Evolutionary conservation across 2,797 vertebrate genomes (phyloP), one percentile per base, ranked within the genome.

Genomic region (Xenops minutus): DNA sequence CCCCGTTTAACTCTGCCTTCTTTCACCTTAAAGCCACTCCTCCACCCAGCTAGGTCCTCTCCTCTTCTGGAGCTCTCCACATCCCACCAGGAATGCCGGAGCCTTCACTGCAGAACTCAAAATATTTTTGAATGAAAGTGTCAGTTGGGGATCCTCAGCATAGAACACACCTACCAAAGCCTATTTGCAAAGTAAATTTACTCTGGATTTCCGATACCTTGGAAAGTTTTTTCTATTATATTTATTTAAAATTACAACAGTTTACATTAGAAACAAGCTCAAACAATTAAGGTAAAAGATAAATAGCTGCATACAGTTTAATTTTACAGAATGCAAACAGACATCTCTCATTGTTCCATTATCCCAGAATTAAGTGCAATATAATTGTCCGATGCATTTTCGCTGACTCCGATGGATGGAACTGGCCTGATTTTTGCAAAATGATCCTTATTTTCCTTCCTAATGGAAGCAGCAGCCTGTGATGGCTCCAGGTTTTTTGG

Each of bases 181-280:
- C 98, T 98, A 98, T 98, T 98, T 98, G 98, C 97, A 98, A 99
- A 98, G 99, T 98, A 98, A 99, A 99, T 99, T 99, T 99, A 96
- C 98, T 98, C 98, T 98, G 98, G 97, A 98, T 98, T 98, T 98
- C 97, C 71, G 96, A 98, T 98, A 98, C 98, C 97, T 98, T 97
- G 95, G 97, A 98, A 98, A 98, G 98, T 99, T 98, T 98, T 98
- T 98, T 98, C 98, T 98, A 98, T 98, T 98, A 98, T 99, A 98
- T 99, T 99, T 99, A 99, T 99, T 99, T 99, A 99, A 99, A 99
- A 99, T 99, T 99, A 99, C 98, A 98, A 97, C 98, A 98, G 98
- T 99, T 99, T 98, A 99, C 98, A 98, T 99, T 99, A 99, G 99
- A 98, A 99, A 98, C 98, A 98, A 98, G 98, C 99, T 99, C 99